Conservation (phyloP, 1,140 invertebrate genomes). For the Drosophila ohnishii region DNA sequence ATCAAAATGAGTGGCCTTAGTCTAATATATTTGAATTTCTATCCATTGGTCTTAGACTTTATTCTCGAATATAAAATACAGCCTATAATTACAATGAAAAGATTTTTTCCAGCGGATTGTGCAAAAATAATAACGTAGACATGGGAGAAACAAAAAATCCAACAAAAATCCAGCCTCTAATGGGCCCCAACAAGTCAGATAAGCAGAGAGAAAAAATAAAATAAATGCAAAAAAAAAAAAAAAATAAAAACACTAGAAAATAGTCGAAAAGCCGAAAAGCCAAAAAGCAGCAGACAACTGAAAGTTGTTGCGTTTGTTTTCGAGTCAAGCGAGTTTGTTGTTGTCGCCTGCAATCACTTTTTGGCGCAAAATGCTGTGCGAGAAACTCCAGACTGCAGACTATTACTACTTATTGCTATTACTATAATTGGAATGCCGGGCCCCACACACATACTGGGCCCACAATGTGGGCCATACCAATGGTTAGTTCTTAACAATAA, state of each 20-base stretch:
- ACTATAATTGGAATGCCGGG: constrained; percentile 58
- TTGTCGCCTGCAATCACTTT: constrained; percentile 69
- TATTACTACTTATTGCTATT: constrained; percentile 38
- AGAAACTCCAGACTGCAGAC: constrained; percentile 43
- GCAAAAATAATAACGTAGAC: constrained; percentile 37
- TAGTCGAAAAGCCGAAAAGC: constrained; percentile 55
- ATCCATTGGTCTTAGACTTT: background rate
- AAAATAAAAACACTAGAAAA: constrained; percentile 22
- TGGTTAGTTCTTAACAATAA: background rate
- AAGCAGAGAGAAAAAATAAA: constrained; percentile 42
- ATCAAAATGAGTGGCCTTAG: no score
- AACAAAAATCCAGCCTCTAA: constrained; percentile 35
- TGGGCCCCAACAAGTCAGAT: constrained; percentile 50
- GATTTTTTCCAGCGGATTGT: constrained; percentile 40
- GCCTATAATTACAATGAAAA: constrained; percentile 9
- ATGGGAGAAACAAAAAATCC: constrained; percentile 11
- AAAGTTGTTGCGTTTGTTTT: constrained; percentile 74
- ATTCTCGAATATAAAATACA: background rate
- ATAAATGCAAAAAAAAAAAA: constrained; percentile 8
- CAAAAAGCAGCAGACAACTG: constrained; percentile 57
- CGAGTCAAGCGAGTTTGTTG: constrained; percentile 71
- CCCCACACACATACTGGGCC: constrained; percentile 26
- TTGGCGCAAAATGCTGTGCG: constrained; percentile 41
- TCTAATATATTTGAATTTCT: no score
- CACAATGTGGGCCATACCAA: background rate